These are phyloP conservation scores for Semnornis frantzii DNA, from an alignment of 2,113 vertebrate species.

Conservation along the genomic window DNA sequence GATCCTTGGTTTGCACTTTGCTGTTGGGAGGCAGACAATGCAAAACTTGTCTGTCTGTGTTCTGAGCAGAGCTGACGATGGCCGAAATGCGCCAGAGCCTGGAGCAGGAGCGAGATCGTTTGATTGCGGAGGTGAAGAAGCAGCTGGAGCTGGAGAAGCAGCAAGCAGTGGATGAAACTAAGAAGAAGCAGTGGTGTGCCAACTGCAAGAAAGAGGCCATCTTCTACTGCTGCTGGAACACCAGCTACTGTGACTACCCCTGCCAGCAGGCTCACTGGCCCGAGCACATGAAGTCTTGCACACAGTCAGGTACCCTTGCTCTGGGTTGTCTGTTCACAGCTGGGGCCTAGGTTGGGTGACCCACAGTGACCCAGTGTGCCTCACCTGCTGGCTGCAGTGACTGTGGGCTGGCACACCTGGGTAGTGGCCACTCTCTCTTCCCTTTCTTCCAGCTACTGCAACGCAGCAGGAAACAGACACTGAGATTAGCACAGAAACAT, in stretches of 20 bases:
- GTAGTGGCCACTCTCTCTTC: background rate
- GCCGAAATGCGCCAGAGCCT: conserved; percentile 98
- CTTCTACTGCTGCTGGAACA: conserved; percentile 99
- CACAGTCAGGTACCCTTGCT: conserved; percentile 88
- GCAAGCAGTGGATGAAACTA: conserved; percentile 95
- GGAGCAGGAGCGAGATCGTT: conserved; percentile 91
- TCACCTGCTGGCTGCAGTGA: background rate
- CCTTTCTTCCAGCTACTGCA: conserved; percentile 82
- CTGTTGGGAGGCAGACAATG: background rate
- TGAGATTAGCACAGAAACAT: conserved; percentile 82
- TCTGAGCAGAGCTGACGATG: conserved; percentile 91
- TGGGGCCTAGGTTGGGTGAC: background rate
- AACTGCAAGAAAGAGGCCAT: conserved; percentile 98
- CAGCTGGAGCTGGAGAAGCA: conserved; percentile 94
- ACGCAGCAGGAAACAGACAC: conserved; percentile 92
- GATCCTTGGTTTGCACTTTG: background rate
- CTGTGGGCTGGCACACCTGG: background rate
- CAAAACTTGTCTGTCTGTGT: background rate
- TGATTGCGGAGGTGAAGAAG: conserved; percentile 94
- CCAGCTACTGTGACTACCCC: conserved; percentile 97
- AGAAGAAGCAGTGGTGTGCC: conserved; percentile 98
- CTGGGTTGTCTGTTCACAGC: background rate
- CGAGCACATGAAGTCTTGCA: conserved; percentile 98
- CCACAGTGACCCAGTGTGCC: background rate
- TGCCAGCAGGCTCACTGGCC: conserved; percentile 99